Conservation (phyloP, 1,140 invertebrate species). For the Panonychus citri region DNA sequence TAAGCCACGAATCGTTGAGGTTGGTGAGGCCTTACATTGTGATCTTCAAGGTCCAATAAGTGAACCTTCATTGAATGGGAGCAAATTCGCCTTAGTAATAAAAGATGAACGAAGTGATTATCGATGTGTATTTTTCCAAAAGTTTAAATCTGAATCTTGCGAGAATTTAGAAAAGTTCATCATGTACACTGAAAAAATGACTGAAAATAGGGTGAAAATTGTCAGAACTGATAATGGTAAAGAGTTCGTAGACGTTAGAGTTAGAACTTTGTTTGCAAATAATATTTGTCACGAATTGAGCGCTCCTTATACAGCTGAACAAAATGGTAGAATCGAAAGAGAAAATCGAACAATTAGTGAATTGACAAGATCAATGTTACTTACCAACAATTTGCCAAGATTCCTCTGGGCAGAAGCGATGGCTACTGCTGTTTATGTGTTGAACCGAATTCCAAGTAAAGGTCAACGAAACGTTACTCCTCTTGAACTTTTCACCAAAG, state of each 20-base stretch:
- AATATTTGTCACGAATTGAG: conserved; percentile 21
- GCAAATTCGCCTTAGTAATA: not conserved
- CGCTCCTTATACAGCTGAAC: conserved; percentile 25
- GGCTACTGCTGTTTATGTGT: conserved; percentile 7
- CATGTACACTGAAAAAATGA: not conserved
- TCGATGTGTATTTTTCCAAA: conserved; percentile 22
- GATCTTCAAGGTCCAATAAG: not conserved
- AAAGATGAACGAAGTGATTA: not conserved
- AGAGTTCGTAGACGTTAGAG: not conserved
- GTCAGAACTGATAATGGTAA: conserved; percentile 3
- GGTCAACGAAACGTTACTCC: not conserved
- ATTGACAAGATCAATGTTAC: conserved; percentile 21
- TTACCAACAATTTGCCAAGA: conserved; percentile 11
- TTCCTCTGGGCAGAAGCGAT: conserved; percentile 9
- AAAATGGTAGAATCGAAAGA: conserved; percentile 28
- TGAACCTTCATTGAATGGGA: not conserved
- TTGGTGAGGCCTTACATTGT: not conserved
- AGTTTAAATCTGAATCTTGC: not conserved
- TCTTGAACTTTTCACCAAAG: not conserved
- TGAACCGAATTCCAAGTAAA: conserved; percentile 4
- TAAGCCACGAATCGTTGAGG: no score
- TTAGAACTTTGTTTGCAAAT: conserved; percentile 6
- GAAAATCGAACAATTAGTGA: conserved; percentile 24
- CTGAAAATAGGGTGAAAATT: not conserved
- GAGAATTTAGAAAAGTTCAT: no score